Percentiles rank a stretch among this genome's conserved stretches.
These are phyloP conservation scores for Speoplatyrhinus poulsoni DNA, from an alignment of 2,113 vertebrate species.

Conservation along the genomic window DNA sequence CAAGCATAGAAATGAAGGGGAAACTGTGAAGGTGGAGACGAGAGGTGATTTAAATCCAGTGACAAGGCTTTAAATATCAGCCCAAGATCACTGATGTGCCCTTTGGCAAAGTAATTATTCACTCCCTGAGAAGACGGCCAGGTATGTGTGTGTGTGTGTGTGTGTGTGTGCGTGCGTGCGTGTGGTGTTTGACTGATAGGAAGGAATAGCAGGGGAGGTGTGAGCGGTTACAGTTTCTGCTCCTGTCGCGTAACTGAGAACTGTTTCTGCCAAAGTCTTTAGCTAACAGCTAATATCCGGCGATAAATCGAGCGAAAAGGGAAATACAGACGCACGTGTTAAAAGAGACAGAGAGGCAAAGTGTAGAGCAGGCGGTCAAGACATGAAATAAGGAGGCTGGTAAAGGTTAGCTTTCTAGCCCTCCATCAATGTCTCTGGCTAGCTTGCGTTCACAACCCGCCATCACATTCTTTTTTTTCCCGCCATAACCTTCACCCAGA, in stretches of 20 bases:
- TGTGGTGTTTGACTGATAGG: conserved; percentile 12
- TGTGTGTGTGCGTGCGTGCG: background rate
- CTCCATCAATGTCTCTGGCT: conserved; percentile 56
- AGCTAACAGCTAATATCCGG: conserved; percentile 32
- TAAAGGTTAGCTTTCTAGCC: conserved; percentile 60
- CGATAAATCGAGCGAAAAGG: background rate
- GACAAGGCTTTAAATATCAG: conserved; percentile 79
- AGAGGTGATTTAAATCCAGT: conserved; percentile 74
- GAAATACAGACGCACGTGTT: conserved; percentile 4
- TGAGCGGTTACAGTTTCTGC: conserved; percentile 65
- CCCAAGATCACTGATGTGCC: conserved; percentile 73
- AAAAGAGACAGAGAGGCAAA: conserved; percentile 1
- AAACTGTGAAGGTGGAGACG: conserved; percentile 43
- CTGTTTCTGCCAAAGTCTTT: conserved; percentile 57
- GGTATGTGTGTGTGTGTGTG: conserved; percentile 16
- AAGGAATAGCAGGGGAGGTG: conserved; percentile 31
- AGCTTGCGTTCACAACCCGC: conserved; percentile 33
- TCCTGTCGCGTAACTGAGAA: conserved; percentile 58
- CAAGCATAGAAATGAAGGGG: conserved; percentile 67
- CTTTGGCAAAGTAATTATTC: conserved; percentile 78
- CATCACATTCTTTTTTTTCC: background rate
- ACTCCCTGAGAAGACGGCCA: conserved; percentile 63
- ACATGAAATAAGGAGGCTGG: conserved; percentile 39
- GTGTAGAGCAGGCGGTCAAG: background rate
- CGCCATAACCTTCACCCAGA: conserved; percentile 54